Evolutionary conservation across 2,888 invertebrate genomes (phyloP), one percentile per base, ranked within the genome.

Genomic region (Caenorhabditis doughertyi): DNA sequence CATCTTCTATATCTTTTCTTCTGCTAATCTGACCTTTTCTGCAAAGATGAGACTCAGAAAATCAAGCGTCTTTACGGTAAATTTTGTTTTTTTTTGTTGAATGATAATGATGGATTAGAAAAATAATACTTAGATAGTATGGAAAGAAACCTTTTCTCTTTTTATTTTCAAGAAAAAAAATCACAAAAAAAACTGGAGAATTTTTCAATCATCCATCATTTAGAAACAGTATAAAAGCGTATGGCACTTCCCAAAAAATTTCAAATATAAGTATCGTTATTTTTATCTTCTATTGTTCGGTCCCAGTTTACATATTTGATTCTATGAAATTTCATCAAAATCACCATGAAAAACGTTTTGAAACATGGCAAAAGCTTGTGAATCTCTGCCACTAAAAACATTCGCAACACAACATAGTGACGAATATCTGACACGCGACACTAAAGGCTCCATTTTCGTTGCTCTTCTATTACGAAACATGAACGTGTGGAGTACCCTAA

Each of bases 361-460:
- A 65, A 65, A 65, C 65, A 65, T 51, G 51, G 65, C 29, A 25
- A 55, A 53, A 32, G 60, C n/a, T 51, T 51, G 51, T 39, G 55
- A 51, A 53, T 53, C 47, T 47, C 27, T 1, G 29, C 27, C 51
- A 56, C 35, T 39, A 42, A 77, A 77, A 77, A 62, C 68, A 77
- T 68, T 68, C 42, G 65, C 53, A 58, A 68, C 58, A 53, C 51
- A 77, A 68, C 68, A 68, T 62, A 53, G 77, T 77, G 77, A 77
- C 77, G 68, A 77, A 77, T 68, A 53, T 68, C 44, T 62, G 35
- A 68, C 76, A 76, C 44, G 42, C 76, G 23, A 27, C 60, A 39
- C 35, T 1, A 8, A n/a, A n/a, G n/a, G 21, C 58, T 62, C 47
- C 62, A 60, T 67, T 67, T 62, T 72, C 62, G 60, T 51, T 39